phyloP scores from a whole-genome alignment of 2,797 vertebrate species.

The Anabacerthia variegaticeps region DNA sequence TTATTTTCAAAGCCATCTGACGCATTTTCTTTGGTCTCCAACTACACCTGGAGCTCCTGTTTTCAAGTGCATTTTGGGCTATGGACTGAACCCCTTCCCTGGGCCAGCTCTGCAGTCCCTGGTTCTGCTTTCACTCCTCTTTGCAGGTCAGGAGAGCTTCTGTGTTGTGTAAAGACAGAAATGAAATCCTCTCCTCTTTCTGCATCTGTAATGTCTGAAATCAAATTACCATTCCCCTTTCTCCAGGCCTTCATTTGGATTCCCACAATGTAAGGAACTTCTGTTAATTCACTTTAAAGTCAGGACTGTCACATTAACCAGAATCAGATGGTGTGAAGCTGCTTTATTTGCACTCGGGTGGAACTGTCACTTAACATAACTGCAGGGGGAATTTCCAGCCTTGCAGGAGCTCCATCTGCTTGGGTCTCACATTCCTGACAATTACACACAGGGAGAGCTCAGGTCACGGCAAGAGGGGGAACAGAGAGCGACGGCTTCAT shows the following conservation, averaged over 20 bases:
- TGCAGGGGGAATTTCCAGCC: neutral
- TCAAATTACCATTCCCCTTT: neutral
- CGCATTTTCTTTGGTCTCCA: neutral
- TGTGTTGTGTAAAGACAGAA: neutral
- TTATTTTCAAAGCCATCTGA: neutral
- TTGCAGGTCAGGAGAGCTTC: neutral
- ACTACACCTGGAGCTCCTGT: accelerated
- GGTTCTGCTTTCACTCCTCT: neutral
- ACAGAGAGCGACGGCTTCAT: neutral
- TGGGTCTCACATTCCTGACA: neutral
- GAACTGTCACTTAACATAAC: neutral
- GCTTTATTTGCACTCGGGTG: neutral
- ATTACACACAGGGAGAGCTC: neutral
- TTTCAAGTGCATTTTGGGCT: neutral
- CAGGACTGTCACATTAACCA: neutral
- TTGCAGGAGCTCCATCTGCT: neutral
- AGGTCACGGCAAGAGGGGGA: neutral
- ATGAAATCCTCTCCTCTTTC: neutral
- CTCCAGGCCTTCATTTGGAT: neutral
- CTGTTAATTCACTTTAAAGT: neutral
- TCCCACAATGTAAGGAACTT: neutral
- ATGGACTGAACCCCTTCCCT: accelerated
- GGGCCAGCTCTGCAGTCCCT: neutral
- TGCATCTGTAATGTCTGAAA: neutral
- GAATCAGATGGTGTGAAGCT: neutral